Conservation (phyloP, 2,113 vertebrate species). For the Rhabdornis inornatus region DNA sequence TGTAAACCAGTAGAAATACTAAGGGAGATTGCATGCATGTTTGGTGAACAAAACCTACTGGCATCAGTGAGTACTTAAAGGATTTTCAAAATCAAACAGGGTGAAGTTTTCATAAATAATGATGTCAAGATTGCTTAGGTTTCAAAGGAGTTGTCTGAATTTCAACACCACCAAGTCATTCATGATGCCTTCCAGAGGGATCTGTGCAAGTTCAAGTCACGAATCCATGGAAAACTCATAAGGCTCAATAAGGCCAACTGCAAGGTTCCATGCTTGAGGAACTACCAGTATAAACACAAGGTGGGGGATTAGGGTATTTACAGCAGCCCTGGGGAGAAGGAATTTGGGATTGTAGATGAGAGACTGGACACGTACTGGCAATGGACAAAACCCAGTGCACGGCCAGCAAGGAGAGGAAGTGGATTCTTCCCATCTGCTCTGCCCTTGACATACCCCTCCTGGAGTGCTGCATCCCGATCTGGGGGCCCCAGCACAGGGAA, state of each 20-base stretch:
- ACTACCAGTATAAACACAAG: background rate
- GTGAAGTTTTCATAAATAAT: background rate
- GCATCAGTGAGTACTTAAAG: background rate
- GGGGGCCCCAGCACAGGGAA: background rate
- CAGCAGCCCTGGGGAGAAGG: background rate
- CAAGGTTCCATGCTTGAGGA: background rate
- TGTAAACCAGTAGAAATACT: background rate
- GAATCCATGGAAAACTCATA: background rate
- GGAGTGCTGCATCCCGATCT: background rate
- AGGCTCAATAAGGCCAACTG: background rate
- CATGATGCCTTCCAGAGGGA: background rate
- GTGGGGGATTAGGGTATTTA: background rate
- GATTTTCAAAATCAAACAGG: background rate
- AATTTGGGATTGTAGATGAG: background rate
- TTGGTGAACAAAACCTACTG: background rate
- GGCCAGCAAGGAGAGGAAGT: background rate
- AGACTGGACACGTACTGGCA: background rate
- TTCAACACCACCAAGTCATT: background rate
- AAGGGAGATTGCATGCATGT: background rate
- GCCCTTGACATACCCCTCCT: background rate
- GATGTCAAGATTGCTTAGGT: background rate
- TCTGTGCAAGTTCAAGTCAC: rapidly evolving
- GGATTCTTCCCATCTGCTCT: background rate
- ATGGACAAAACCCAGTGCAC: rapidly evolving
- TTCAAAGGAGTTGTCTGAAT: background rate